A percentile compares a stretch with the other conserved stretches of the same genome.
These are phyloP conservation scores for Micrastur ruficollis DNA, from an alignment of 2,797 vertebrate genomes.

Conservation along the genomic window DNA sequence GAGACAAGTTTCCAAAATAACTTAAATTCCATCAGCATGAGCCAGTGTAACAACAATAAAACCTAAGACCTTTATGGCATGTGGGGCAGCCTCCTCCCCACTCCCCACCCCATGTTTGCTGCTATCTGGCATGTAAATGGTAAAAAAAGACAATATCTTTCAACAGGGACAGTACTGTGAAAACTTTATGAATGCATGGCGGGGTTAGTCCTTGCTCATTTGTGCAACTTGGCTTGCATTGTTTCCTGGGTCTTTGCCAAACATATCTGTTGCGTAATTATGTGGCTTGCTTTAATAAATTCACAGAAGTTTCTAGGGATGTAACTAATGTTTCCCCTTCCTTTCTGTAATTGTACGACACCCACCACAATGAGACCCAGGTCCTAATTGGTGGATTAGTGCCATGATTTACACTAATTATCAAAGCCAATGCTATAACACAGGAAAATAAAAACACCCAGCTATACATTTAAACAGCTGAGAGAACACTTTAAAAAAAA, in stretches of 20 bases:
- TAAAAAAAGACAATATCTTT: background rate
- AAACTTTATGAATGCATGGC: background rate
- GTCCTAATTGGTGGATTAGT: background rate
- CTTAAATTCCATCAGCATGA: slow-evolving; percentile 26
- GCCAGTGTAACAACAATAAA: background rate
- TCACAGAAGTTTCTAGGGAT: slow-evolving; percentile 3
- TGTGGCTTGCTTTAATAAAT: slow-evolving; percentile 1
- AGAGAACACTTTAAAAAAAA: background rate
- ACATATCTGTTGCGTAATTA: background rate
- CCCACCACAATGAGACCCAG: background rate
- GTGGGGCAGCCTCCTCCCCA: background rate
- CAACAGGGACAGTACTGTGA: background rate
- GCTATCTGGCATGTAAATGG: background rate
- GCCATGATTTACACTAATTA: background rate
- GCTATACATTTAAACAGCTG: background rate
- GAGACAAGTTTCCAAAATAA: background rate
- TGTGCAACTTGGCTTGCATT: background rate
- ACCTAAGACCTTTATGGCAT: background rate
- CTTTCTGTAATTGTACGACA: background rate
- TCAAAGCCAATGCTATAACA: background rate
- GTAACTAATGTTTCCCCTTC: background rate
- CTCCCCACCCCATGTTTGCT: background rate
- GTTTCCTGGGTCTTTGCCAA: slow-evolving; percentile 22
- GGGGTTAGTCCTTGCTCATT: background rate
- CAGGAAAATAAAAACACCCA: background rate